A percentile compares a stretch with the other conserved stretches of the same genome.
phyloP scores from a whole-genome alignment of 1,140 invertebrate species.

The Acromyrmex heyeri region DNA sequence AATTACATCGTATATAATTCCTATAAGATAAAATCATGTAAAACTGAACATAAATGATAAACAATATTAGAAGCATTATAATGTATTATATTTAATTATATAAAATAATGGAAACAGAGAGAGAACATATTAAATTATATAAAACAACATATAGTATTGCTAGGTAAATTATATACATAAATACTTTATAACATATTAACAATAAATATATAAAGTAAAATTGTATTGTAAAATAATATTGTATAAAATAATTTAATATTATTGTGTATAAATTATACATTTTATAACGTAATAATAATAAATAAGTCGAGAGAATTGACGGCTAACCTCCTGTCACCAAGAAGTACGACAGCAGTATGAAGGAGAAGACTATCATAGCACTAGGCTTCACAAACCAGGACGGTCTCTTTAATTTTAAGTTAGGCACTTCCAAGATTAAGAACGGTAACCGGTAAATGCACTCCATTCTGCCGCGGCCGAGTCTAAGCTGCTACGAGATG shows the following conservation, averaged over 20 bases:
- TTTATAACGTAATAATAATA: neutral
- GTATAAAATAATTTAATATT: too few species aligned
- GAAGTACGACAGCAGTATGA: constrained; percentile 98
- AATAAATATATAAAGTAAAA: too few species aligned
- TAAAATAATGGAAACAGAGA: too few species aligned
- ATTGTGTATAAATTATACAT: too few species aligned
- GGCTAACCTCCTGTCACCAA: constrained; percentile 97
- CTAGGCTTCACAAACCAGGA: constrained; percentile 97
- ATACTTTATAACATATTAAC: neutral
- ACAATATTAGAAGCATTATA: neutral
- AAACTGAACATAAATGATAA: constrained; percentile 20
- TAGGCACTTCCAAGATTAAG: constrained; percentile 94
- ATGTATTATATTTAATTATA: neutral
- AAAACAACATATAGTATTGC: too few species aligned
- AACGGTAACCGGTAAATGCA: constrained; percentile 93
- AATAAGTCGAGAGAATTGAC: constrained; percentile 27
- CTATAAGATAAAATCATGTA: constrained; percentile 87
- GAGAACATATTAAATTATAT: too few species aligned
- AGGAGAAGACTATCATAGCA: constrained; percentile 96
- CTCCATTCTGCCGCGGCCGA: constrained; percentile 88
- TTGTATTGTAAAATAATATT: too few species aligned
- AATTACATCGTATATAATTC: constrained; percentile 99
- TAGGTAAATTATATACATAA: too few species aligned
- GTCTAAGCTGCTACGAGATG: constrained; percentile 48
- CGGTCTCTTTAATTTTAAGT: constrained; percentile 96